Base-by-base conservation (phyloP, 2,797 vertebrate genomes). In the Sylvia borin region DNA sequence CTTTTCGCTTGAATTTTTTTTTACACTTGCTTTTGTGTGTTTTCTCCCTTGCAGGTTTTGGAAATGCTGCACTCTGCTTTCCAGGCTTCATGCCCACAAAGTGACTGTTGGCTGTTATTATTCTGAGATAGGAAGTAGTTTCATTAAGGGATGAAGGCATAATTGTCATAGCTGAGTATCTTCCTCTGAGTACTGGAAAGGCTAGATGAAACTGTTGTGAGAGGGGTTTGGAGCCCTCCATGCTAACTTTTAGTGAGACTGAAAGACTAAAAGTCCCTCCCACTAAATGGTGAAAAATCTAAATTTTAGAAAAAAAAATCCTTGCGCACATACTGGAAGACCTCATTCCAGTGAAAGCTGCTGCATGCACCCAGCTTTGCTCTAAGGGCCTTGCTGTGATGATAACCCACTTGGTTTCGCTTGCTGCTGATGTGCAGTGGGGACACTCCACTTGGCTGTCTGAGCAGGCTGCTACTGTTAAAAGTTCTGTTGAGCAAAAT, bases 381-480 rank as follows among this genome's bases (percentile, higher is more conserved):
- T 84, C 61, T 19, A 18, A 48, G 55, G 47, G 90, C 73, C 71
- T 90, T 74, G 96, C 97, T 88, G 27, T 98, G 97, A 97, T 97
- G 97, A 97, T 94, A 65, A 86, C 61, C 67, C 78, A 90, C 6
- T 93, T 93, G 97, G 97, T 98, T 98, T 98, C 94, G 87, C 97
- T 96, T 64, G 43, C 89, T 96, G n/a, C 97, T 96, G 97, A 97
- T 77, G 45, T 85, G 57, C 65, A 53, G 90, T 97, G 97, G 40
- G 32, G 97, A 96, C 85, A 77, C 17, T 97, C 92, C 95, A 95
- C 97, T 98, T 97, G 97, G 97, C 97, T 98, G 97, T 96, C 97
- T 97, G 97, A 97, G 96, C 96, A 77, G 89, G 93, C 89, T 72
- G 27, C 29, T 86, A 6, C 85, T 66, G 16, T 67, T 65, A 38